Conservation (phyloP, 2,797 vertebrate genomes). For the Etheostoma perlongum region DNA sequence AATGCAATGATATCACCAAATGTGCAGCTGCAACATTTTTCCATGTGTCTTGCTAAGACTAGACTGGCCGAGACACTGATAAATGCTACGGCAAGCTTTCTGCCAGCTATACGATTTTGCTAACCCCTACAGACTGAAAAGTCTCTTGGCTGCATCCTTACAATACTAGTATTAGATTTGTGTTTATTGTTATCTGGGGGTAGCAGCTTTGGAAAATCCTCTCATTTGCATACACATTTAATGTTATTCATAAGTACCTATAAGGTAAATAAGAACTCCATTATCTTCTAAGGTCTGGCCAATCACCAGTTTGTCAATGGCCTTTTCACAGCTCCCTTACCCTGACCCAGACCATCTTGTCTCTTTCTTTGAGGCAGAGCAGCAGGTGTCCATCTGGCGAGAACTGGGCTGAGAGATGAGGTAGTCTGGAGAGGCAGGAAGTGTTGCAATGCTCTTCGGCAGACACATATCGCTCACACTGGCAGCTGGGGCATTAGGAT, state of each 20-base stretch:
- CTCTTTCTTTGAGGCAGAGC: slow-evolving; percentile 78
- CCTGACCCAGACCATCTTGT: slow-evolving; percentile 70
- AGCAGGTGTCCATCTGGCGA: slow-evolving; percentile 82
- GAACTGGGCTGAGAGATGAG: slow-evolving; percentile 83
- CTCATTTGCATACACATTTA: not conserved
- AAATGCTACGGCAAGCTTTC: slow-evolving; percentile 28
- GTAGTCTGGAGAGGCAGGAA: slow-evolving; percentile 86
- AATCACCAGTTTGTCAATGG: slow-evolving; percentile 26
- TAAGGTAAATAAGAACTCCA: slow-evolving; percentile 26
- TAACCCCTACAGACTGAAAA: slow-evolving; percentile 24
- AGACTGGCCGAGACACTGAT: slow-evolving; percentile 16
- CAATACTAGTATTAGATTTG: slow-evolving; percentile 17
- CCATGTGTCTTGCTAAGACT: slow-evolving; percentile 4
- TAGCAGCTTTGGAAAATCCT: slow-evolving; percentile 22
- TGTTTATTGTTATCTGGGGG: slow-evolving; percentile 47
- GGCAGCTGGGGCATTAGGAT: slow-evolving; percentile 83
- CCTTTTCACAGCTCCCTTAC: slow-evolving; percentile 48
- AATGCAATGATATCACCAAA: slow-evolving; percentile 33
- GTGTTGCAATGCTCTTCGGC: slow-evolving; percentile 91
- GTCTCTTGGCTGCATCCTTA: slow-evolving; percentile 15
- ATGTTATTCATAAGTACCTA: slow-evolving; percentile 5
- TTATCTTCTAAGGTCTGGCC: slow-evolving; percentile 8
- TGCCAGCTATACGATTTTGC: not conserved
- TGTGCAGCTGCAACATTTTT: slow-evolving; percentile 50
- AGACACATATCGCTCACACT: slow-evolving; percentile 88